Percentiles rank a stretch among this genome's conserved stretches.
phyloP scores from a whole-genome alignment of 2,888 invertebrate genomes.

The Philereme transversata region DNA sequence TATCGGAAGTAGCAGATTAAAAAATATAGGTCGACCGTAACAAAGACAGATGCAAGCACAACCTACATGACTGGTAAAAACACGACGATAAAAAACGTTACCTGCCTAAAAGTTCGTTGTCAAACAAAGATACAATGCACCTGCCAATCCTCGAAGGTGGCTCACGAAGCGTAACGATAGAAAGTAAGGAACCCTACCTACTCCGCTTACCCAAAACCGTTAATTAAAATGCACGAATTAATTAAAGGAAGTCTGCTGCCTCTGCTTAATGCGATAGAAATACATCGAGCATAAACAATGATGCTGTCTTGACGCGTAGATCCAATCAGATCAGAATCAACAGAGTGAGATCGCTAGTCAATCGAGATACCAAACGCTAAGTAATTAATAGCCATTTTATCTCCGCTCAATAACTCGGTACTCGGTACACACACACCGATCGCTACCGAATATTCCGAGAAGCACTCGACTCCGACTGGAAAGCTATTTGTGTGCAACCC shows the following conservation, averaged over 20 bases:
- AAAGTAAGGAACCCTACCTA: slow-evolving; percentile 56
- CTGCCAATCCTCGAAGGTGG: slow-evolving; percentile 51
- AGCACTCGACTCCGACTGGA: slow-evolving; percentile 70
- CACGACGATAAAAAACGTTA: slow-evolving; percentile 30
- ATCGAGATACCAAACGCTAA: slow-evolving; percentile 40
- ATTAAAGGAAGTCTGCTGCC: slow-evolving; percentile 55
- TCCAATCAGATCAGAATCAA: slow-evolving; percentile 19
- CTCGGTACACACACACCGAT: slow-evolving; percentile 42
- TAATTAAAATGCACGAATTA: slow-evolving; percentile 59
- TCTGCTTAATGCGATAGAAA: slow-evolving; percentile 40
- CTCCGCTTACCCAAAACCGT: slow-evolving; percentile 54
- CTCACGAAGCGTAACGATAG: slow-evolving; percentile 58
- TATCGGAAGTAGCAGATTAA: background rate
- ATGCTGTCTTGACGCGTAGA: slow-evolving; percentile 39
- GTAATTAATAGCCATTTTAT: slow-evolving; percentile 53
- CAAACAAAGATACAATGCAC: slow-evolving; percentile 39
- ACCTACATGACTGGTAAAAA: slow-evolving; percentile 6
- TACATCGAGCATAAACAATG: slow-evolving; percentile 42
- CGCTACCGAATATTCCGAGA: slow-evolving; percentile 65
- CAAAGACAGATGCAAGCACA: slow-evolving; percentile 15
- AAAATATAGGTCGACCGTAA: slow-evolving; percentile 11
- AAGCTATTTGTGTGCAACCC: slow-evolving; percentile 80
- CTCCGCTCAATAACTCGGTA: slow-evolving; percentile 35
- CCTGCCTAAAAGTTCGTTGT: slow-evolving; percentile 33
- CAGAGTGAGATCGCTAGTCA: slow-evolving; percentile 40